Percentiles rank a stretch among this genome's conserved stretches.
phyloP scores from a whole-genome alignment of 2,797 vertebrate species.

The Poeciliopsis gracilis region DNA sequence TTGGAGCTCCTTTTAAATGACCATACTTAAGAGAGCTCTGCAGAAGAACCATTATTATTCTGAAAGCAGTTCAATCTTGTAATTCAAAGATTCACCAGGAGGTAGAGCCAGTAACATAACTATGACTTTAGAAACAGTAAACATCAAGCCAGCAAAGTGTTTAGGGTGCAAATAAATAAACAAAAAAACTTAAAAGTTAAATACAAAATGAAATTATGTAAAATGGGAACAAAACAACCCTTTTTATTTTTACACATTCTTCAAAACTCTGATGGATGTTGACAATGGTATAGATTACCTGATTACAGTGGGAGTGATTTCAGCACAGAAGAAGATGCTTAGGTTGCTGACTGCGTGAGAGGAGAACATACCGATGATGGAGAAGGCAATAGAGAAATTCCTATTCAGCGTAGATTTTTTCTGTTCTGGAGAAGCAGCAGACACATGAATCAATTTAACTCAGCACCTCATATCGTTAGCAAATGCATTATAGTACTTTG shows the following conservation, averaged over 20 bases:
- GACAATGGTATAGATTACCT: slow-evolving; percentile 77
- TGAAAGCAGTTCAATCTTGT: slow-evolving; percentile 28
- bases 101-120: slow-evolving; percentile 23
- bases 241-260: not conserved
- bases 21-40: slow-evolving; percentile 35
- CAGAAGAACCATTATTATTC: slow-evolving; percentile 41
- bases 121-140: slow-evolving; percentile 4
- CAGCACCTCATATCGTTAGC: not conserved
- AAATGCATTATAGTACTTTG: not conserved
- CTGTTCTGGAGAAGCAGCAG: slow-evolving; percentile 71
- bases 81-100: slow-evolving; percentile 15
- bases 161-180: not conserved
- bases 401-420: slow-evolving; percentile 88
- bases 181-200: not conserved
- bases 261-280: not conserved
- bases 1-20: slow-evolving; percentile 42
- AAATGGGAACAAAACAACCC: not conserved
- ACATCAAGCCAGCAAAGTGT: not conserved
- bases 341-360: slow-evolving; percentile 95
- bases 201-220: not conserved
- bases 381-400: slow-evolving; percentile 92
- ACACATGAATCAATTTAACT: slow-evolving; percentile 22
- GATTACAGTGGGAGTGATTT: slow-evolving; percentile 97
- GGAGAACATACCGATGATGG: slow-evolving; percentile 98
- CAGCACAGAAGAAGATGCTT: slow-evolving; percentile 97